These are phyloP conservation scores for Mesaphorura yosii DNA, from an alignment of 1,140 invertebrate species.

Conservation along the genomic window DNA sequence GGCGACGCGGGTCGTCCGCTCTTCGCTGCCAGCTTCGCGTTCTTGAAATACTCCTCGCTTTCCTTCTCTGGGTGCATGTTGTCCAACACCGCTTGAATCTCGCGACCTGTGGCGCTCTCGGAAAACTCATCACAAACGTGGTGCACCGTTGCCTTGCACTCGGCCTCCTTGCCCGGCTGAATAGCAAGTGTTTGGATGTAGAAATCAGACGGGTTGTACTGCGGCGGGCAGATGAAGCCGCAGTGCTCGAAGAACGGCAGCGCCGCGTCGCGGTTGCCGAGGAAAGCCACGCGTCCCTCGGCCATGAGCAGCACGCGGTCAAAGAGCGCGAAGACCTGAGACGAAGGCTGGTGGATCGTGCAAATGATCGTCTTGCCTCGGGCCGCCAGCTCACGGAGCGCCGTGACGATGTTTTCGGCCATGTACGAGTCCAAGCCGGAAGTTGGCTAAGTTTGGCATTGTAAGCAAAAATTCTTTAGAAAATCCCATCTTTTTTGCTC, in stretches of 20 bases:
- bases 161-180: slow-evolving; percentile 34
- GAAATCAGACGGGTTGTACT: slow-evolving; percentile 41
- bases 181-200: slow-evolving; percentile 39
- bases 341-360: slow-evolving; percentile 94
- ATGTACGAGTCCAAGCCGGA: slow-evolving; percentile 83
- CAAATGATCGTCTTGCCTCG: slow-evolving; percentile 83
- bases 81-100: slow-evolving; percentile 6
- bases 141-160: slow-evolving; percentile 56
- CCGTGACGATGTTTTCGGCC: slow-evolving; percentile 83
- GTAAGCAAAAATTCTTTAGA: neutral
- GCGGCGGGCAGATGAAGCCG: slow-evolving; percentile 47
- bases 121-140: slow-evolving; percentile 65
- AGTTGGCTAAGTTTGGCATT: too few species aligned
- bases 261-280: slow-evolving; percentile 63
- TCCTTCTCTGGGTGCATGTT: neutral
- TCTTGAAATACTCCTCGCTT: too few species aligned
- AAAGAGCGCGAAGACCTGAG: slow-evolving; percentile 84
- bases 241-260: slow-evolving; percentile 68
- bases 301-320: slow-evolving; percentile 84
- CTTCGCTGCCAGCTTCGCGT: neutral
- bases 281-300: slow-evolving; percentile 79
- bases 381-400: slow-evolving; percentile 61
- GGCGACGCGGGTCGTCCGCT: slow-evolving; percentile 23
- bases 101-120: slow-evolving; percentile 45
- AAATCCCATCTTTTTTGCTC: neutral